Conservation (phyloP, 1,140 invertebrate genomes). For the Drosophila tsacasi region DNA sequence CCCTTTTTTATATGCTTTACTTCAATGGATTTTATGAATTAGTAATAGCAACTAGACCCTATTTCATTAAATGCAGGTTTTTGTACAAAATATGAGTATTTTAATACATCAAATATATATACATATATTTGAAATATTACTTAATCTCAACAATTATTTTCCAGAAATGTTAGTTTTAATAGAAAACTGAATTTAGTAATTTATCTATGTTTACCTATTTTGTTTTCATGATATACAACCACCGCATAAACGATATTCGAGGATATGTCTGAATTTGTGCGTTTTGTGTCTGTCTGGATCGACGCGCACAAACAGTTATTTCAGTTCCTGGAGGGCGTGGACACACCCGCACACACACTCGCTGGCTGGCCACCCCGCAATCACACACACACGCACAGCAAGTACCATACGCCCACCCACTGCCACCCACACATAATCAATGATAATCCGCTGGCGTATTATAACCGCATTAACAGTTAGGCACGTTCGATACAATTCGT, state of each 20-base stretch:
- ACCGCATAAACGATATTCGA: constrained; percentile 3
- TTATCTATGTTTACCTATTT: too few relatives aligned
- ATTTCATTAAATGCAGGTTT: too few relatives aligned
- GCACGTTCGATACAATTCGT: constrained; percentile 81
- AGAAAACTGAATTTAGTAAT: too few relatives aligned
- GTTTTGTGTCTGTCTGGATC: constrained; percentile 49
- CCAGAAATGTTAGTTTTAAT: too few relatives aligned
- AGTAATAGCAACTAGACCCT: too few relatives aligned
- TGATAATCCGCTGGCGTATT: constrained; percentile 82
- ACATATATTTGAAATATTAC: too few relatives aligned
- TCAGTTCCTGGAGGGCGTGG: constrained; percentile 50
- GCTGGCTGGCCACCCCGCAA: constrained; percentile 3
- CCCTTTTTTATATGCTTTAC: too few relatives aligned
- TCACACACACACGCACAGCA: constrained; percentile 1
- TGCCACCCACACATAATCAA: constrained; percentile 70
- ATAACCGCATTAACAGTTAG: constrained; percentile 84
- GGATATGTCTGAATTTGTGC: neutral
- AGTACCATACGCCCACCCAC: constrained; percentile 1
- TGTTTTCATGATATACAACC: neutral
- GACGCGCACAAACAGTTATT: constrained; percentile 70
- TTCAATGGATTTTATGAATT: too few relatives aligned
- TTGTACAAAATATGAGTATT: too few relatives aligned
- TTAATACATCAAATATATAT: too few relatives aligned
- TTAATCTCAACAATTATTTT: too few relatives aligned
- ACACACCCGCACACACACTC: constrained; percentile 23